These are phyloP conservation scores for Mesitornis unicolor DNA, from an alignment of 2,113 vertebrate species.

Conservation along the genomic window DNA sequence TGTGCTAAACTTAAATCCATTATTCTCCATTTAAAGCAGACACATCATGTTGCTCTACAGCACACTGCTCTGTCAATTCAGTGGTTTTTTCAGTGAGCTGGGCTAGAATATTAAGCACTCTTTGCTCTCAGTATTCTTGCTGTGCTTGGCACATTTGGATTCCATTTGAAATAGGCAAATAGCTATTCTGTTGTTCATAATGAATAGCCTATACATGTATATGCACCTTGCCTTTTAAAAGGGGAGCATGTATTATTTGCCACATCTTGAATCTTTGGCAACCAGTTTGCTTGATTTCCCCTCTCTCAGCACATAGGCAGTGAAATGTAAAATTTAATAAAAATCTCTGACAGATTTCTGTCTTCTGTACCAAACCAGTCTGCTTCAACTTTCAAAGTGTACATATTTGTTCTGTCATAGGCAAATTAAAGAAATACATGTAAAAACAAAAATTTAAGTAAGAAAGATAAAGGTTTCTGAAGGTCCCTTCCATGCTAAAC, in stretches of 20 bases:
- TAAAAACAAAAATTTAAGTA: constrained; percentile 54
- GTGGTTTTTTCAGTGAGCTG: constrained; percentile 63
- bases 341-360: constrained; percentile 31
- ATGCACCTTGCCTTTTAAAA: constrained; percentile 68
- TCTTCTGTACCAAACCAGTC: neutral
- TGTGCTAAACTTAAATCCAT: constrained; percentile 78
- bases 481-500: constrained; percentile 22
- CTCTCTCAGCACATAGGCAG: constrained; percentile 41
- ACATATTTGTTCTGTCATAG: neutral
- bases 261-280: constrained; percentile 62
- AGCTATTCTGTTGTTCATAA: constrained; percentile 72
- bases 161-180: constrained; percentile 75
- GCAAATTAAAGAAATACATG: constrained; percentile 50
- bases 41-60: constrained; percentile 74
- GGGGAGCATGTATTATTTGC: constrained; percentile 48
- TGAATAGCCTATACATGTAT: constrained; percentile 68
- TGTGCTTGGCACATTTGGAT: constrained; percentile 72
- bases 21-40: constrained; percentile 80
- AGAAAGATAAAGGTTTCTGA: constrained; percentile 21
- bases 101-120: constrained; percentile 74
- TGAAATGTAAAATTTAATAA: constrained; percentile 63
- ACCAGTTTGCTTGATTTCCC: constrained; percentile 48
- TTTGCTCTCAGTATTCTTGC: constrained; percentile 68
- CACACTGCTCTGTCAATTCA: constrained; percentile 71
- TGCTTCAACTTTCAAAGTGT: neutral